phyloP scores from a whole-genome alignment of 2,113 vertebrate species.

The Gavia stellata region DNA sequence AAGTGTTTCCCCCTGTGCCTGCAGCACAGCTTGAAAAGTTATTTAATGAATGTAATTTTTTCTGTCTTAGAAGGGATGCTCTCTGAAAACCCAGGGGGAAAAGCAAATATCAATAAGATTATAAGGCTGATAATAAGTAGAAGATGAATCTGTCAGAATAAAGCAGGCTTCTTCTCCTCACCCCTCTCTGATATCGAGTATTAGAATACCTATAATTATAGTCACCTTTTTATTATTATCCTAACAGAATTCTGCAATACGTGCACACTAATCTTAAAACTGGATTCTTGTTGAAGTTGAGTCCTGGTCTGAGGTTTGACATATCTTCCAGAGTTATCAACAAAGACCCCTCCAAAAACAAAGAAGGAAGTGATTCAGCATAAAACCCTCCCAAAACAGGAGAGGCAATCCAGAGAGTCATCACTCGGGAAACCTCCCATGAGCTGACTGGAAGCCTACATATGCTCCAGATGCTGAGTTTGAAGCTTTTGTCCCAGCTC shows the following conservation, averaged over 20 bases:
- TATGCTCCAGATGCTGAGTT: neutral
- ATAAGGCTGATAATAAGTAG: neutral
- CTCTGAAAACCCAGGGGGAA: neutral
- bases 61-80: neutral
- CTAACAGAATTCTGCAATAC: neutral
- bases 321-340: neutral
- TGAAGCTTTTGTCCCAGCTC: neutral
- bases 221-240: neutral
- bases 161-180: neutral
- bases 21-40: neutral
- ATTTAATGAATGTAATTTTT: neutral
- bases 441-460: neutral
- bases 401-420: neutral
- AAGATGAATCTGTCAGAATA: neutral
- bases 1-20: neutral
- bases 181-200: accelerated
- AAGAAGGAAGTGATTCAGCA: neutral
- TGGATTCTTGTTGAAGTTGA: neutral
- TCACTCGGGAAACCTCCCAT: neutral
- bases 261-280: neutral
- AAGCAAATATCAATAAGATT: neutral
- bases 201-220: neutral
- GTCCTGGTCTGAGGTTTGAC: neutral
- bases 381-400: neutral
- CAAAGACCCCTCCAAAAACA: neutral